Base-by-base conservation (phyloP, 1,140 invertebrate genomes). In the Asbolus verrucosus region DNA sequence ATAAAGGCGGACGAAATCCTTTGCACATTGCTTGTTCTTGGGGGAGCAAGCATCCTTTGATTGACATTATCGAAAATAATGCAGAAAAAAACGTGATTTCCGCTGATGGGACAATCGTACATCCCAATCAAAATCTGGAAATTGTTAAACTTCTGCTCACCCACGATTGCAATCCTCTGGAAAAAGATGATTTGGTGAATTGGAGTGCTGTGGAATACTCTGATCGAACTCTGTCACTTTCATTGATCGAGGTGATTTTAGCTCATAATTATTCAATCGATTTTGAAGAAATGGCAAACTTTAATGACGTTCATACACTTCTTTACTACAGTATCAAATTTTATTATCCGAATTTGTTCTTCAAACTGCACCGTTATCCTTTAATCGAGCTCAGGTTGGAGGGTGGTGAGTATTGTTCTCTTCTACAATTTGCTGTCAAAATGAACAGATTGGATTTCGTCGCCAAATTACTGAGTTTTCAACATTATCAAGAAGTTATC, bases 21-120 rank as follows among this genome's bases (percentile, higher is more conserved):
- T 27, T 54, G 27, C 46, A 54, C 6, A 2, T 54, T 27, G 46
- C 46, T 27, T 54, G 46, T 13, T n/a, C 46, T 13, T 54, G 46
- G 46, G 46, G 46, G 14, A 24, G n/a, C 5, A 27, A 54, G 13
- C 19, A 54, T 13, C 21, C 46, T 54, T 27, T 54, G 3, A 13
- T 1, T 5, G 15, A 14, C 11, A 16, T 3, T 15, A 15, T 16
- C 11, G 1, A 14, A 14, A 43, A 16, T 9, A 43, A 43, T 4
- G 3, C 39, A 5, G 16, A 27, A 18, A 19, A 50, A 36, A 36
- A 3, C 8, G 24, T 27, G 8, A 43, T 43, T 8, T 18, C 16
- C 39, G 6, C 6, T 3, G 1, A 16, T 2, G 16, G 1, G n/a
- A 38, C 2, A 2, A 38, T 38, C 33, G 8, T 3, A 3, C 3